Conservation (phyloP, 92 coral and sea anemone genomes). For the Paragorgia papillata region DNA sequence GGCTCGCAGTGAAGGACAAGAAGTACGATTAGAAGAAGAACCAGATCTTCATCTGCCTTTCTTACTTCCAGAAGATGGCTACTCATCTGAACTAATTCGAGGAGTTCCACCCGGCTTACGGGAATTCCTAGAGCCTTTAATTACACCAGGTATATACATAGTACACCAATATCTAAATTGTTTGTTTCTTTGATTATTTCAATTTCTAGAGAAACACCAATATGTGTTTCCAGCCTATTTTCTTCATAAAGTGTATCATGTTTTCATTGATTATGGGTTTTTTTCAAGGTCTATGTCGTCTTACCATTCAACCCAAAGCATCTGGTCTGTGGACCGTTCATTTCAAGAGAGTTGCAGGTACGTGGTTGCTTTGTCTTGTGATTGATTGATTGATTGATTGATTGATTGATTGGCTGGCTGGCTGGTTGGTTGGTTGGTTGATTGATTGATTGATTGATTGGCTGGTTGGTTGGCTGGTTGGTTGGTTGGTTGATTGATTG, state of each 20-base stretch:
- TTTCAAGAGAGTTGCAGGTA: conserved; percentile 17
- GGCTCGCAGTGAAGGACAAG: conserved; percentile 88
- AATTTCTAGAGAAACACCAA: not conserved
- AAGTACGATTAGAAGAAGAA: conserved; percentile 90
- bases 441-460: no score
- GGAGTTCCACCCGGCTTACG: conserved; percentile 94
- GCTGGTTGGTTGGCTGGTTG: no score
- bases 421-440: no score
- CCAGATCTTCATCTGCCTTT: conserved; percentile 91
- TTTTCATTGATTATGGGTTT: not conserved
- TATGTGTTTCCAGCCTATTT: no score
- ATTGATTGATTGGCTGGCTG: no score
- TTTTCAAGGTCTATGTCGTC: conserved; percentile 70
- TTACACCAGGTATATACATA: conserved; percentile 75
- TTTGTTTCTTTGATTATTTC: not conserved
- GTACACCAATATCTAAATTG: no score
- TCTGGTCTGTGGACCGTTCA: conserved; percentile 95
- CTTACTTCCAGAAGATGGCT: conserved; percentile 93
- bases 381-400: no score
- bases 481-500: no score
- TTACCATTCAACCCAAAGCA: conserved; percentile 79
- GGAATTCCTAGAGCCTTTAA: conserved; percentile 90
- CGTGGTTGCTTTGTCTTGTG: no score
- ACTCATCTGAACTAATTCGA: conserved; percentile 90
- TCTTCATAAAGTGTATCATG: no score